Conservation (phyloP, 2,888 invertebrate species). For the Cremastinae sp. region DNA sequence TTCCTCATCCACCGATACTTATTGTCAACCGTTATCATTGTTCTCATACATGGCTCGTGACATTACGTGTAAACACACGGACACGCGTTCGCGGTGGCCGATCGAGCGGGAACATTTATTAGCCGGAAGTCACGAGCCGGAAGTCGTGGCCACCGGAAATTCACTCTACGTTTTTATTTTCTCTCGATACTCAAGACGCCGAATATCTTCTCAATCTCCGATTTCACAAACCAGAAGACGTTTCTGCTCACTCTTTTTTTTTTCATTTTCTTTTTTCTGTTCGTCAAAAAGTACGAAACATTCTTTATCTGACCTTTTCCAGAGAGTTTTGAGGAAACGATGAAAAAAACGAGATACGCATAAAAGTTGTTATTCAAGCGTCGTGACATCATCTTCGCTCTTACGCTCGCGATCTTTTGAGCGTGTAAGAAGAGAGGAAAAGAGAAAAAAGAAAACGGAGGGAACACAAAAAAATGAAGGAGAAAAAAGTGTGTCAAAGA, state of each 20-base stretch:
- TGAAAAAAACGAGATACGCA: too few species aligned
- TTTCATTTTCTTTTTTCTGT: too few species aligned
- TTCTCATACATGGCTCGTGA: constrained; percentile 17
- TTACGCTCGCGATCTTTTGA: constrained; percentile 63
- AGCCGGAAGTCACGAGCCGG: constrained; percentile 66
- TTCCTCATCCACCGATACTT: constrained; percentile 1
- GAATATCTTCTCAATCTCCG: too few species aligned
- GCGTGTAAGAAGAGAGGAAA: constrained; percentile 68
- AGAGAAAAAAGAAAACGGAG: constrained; percentile 65
- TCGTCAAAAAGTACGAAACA: too few species aligned
- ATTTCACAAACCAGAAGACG: too few species aligned
- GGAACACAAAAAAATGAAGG: constrained; percentile 58
- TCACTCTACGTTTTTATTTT: constrained; percentile 8
- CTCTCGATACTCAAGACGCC: not conserved
- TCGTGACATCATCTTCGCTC: too few species aligned
- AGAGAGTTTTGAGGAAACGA: too few species aligned
- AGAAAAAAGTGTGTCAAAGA: constrained; percentile 38
- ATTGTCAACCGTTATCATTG: constrained; percentile 1
- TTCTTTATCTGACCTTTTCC: too few species aligned
- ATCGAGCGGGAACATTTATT: constrained; percentile 44
- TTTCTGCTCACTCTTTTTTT: too few species aligned
- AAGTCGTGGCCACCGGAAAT: constrained; percentile 61
- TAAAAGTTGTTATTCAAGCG: too few species aligned
- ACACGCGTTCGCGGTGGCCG: constrained; percentile 12
- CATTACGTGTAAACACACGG: not conserved